Evolutionary conservation across 2,113 vertebrate species (phyloP), one percentile per base, ranked within the genome.

Genomic region (Polypterus senegalus): DNA sequence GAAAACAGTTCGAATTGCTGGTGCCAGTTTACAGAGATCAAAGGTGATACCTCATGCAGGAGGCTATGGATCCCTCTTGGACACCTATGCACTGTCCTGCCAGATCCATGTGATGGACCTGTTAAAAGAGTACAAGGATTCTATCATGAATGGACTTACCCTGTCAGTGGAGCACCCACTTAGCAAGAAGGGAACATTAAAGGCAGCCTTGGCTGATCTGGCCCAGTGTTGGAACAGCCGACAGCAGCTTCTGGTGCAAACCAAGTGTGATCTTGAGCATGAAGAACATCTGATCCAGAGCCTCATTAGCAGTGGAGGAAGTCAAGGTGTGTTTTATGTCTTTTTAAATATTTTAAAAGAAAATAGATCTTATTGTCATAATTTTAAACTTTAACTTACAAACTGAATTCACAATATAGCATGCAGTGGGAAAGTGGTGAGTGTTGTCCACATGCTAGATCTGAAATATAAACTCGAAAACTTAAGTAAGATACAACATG

Each of bases 41-140:
- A 67, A 71, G 60, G 63, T 78, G 57, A 58, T 84, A 44, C 87
- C 90, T 10, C 76, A 82, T 6, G 53, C 65, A 3, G 91, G 89
- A 59, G 85, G 91, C 51, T 70, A 82, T 47, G 86, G 85, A 75
- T 68, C 82, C 0, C 69, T 90, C 52, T 67, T 93, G 59, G 89
- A 93, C 27, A 67, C 74, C 66, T 86, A 81, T 59, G 72, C 86
- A 63, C 71, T 91, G 65, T 10, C 68, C 1, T 67, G 78, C 1
- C 83, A 89, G 73, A 70, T 61, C 9, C 76, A 45, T 1, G 70
- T 81, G 3, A 49, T 81, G 59, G 68, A 81, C 3, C 62, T 71
- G 6, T 48, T 79, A 0, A 71, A 67, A 54, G 61, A 46, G 1
- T 69, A 79, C 2, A 72, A 67, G 53, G 79, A 77, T n/a, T 66